These are phyloP conservation scores for Lomographa bimaculata DNA, from an alignment of 2,888 invertebrate species.

Conservation along the genomic window DNA sequence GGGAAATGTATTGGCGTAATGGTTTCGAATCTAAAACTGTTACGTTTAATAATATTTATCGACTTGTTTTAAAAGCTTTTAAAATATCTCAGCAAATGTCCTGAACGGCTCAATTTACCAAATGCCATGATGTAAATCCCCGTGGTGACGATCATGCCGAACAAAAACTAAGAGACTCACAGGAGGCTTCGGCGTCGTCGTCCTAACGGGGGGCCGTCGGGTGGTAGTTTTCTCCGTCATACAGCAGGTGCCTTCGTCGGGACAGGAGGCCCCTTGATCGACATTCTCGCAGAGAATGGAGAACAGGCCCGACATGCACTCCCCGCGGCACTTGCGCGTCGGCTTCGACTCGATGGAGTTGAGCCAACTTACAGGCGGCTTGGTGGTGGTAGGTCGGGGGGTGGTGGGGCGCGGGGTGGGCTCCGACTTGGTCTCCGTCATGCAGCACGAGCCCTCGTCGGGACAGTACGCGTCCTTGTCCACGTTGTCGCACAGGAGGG, in stretches of 20 bases:
- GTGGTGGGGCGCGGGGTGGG: slow-evolving; percentile 60
- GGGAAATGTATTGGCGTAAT: too few species aligned
- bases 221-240: slow-evolving; percentile 82
- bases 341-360: slow-evolving; percentile 38
- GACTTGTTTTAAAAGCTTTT: too few species aligned
- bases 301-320: slow-evolving; percentile 92
- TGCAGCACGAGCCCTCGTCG: slow-evolving; percentile 91
- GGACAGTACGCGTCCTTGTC: slow-evolving; percentile 91
- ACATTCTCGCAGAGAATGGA: slow-evolving; percentile 93
- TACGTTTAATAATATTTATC: too few species aligned
- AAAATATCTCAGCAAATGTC: too few species aligned
- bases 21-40: too few species aligned
- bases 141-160: too few species aligned
- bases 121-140: too few species aligned
- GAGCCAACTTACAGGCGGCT: slow-evolving; percentile 52
- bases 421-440: slow-evolving; percentile 84
- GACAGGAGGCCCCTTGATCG: slow-evolving; percentile 89
- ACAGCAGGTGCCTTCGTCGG: slow-evolving; percentile 91
- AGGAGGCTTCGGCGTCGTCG: slow-evolving; percentile 38
- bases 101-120: too few species aligned
- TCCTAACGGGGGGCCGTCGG: slow-evolving; percentile 53
- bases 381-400: slow-evolving; percentile 63
- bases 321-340: slow-evolving; percentile 78
- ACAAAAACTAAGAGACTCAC: too few species aligned
- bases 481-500: slow-evolving; percentile 93